Evolutionary conservation across 92 coral and sea anemone species (phyloP).

Genomic region (Parazoanthus swiftii): DNA sequence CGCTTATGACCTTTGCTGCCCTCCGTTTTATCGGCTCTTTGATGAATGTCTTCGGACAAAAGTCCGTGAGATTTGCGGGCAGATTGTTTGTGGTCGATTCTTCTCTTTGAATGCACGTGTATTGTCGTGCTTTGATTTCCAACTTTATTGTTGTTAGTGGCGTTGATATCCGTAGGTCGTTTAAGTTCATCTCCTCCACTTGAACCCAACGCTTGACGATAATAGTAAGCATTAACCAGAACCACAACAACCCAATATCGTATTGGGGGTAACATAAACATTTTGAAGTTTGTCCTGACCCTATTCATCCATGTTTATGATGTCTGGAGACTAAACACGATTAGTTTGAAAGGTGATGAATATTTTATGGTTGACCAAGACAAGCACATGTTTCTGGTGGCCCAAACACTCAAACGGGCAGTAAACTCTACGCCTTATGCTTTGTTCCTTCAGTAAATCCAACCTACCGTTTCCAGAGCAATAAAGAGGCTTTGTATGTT

Average conservation of each 20-base stretch:
- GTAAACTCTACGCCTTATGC: not conserved
- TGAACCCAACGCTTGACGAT: not conserved
- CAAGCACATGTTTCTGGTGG: conserved; percentile 7
- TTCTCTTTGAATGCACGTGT: not conserved
- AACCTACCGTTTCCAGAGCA: not conserved
- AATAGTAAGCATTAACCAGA: not conserved
- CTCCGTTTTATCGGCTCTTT: not conserved
- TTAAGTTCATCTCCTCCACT: not conserved
- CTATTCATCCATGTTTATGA: conserved; percentile 23
- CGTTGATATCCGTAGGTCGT: not conserved
- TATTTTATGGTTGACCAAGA: not conserved
- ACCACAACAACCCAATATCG: conserved; percentile 23
- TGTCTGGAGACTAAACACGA: not conserved
- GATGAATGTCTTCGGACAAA: conserved; percentile 11
- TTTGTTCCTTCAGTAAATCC: not conserved
- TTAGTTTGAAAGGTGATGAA: not conserved
- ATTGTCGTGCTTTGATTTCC: not conserved
- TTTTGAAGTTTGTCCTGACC: conserved; percentile 16
- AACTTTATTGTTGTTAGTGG: not conserved
- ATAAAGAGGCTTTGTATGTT: not conserved
- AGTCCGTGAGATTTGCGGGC: conserved; percentile 17
- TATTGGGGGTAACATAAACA: conserved; percentile 10
- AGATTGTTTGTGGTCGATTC: not conserved
- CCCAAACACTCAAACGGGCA: not conserved
- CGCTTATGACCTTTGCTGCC: conserved; percentile 43